These are phyloP conservation scores for Hippopotamus amphibius DNA, from an alignment of 2,113 vertebrate genomes.

Conservation along the genomic window DNA sequence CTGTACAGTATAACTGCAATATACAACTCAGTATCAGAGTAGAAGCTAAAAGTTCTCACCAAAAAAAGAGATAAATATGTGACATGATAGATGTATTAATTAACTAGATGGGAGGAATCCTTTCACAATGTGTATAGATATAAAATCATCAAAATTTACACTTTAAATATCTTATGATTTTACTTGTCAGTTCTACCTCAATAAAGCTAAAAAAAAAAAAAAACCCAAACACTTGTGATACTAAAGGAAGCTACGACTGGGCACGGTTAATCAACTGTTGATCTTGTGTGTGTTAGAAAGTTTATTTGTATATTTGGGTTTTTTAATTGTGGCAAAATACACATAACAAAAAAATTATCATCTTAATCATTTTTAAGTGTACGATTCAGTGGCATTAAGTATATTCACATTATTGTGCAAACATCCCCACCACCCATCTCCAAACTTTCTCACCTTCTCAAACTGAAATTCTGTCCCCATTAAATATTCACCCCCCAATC, in stretches of 20 bases:
- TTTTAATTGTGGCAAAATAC: not conserved
- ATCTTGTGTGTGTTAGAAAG: not conserved
- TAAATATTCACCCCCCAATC: accelerated
- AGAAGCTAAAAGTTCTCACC: not conserved
- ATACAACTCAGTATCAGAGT: not conserved
- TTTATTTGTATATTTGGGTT: not conserved
- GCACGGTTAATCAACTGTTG: not conserved
- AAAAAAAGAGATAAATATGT: not conserved
- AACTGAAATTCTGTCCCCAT: not conserved
- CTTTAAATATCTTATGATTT: not conserved
- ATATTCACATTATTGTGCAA: accelerated
- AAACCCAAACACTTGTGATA: too few relatives aligned
- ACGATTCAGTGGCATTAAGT: accelerated
- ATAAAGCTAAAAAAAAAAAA: not conserved
- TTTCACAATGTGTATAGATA: accelerated
- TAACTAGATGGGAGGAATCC: not conserved
- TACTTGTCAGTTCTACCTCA: not conserved
- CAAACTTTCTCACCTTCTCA: not conserved
- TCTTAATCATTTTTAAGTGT: not conserved
- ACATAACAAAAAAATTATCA: not conserved
- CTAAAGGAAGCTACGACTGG: not conserved
- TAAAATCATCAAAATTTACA: not conserved
- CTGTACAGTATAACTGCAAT: not conserved
- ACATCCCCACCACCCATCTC: not conserved
- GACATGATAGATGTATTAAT: not conserved